Evolutionary conservation across 2,797 vertebrate genomes (phyloP).

Genomic region (Dallia pectoralis): DNA sequence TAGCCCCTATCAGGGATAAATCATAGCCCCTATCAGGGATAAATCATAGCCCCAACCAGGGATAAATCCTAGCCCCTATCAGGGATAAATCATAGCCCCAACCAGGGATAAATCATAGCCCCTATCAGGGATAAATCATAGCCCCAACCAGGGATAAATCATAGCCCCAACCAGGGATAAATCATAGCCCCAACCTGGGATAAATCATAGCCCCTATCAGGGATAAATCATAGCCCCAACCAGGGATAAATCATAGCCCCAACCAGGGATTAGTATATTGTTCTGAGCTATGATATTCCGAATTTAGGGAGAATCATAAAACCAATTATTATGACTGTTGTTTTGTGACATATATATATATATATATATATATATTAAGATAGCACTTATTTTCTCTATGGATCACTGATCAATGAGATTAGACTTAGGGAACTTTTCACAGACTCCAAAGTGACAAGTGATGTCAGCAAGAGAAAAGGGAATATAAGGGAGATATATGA

Average conservation of each 20-base stretch:
- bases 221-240: no score
- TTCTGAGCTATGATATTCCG: background rate
- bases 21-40: no score
- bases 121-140: no score
- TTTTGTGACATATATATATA: background rate
- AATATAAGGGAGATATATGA: constrained; percentile 44
- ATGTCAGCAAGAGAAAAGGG: constrained; percentile 28
- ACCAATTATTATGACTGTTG: background rate
- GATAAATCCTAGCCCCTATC: no score
- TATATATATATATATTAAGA: background rate
- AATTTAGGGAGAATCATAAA: background rate
- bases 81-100: background rate
- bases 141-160: background rate
- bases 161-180: background rate
- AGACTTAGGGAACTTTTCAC: constrained; percentile 17
- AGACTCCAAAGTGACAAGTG: constrained; percentile 26
- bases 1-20: background rate
- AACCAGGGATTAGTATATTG: background rate
- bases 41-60: background rate
- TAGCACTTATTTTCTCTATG: constrained; percentile 16
- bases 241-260: background rate
- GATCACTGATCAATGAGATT: background rate
- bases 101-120: no score
- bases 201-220: no score
- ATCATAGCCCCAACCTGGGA: background rate